phyloP scores from a whole-genome alignment of 2,113 vertebrate genomes.

The Indicator indicator region DNA sequence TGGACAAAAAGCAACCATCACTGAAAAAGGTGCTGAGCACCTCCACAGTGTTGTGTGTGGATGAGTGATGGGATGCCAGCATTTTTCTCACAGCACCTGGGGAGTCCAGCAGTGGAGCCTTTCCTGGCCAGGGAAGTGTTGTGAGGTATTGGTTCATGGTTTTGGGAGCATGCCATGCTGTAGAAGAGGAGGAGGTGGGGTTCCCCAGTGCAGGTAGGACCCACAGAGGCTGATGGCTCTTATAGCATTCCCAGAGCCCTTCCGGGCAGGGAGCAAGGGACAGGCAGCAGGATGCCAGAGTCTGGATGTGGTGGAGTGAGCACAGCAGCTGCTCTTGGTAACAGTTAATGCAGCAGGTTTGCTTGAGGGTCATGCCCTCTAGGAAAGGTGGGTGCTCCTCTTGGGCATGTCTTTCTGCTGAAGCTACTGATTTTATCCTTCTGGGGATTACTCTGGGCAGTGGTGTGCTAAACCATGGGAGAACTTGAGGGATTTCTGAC shows the following conservation, averaged over 20 bases:
- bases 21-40: neutral
- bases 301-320: neutral
- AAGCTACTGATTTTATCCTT: neutral
- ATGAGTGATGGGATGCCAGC: neutral
- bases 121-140: neutral
- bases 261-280: neutral
- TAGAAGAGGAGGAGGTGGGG: neutral
- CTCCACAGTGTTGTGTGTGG: rapidly evolving
- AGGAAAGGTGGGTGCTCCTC: rapidly evolving
- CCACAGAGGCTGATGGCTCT: neutral
- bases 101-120: neutral
- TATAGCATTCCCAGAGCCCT: neutral
- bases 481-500: neutral
- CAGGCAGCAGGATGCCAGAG: neutral
- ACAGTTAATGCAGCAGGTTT: neutral
- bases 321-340: rapidly evolving
- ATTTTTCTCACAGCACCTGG: neutral
- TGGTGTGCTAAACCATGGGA: neutral
- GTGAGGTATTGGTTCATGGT: rapidly evolving
- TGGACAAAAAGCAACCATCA: rapidly evolving
- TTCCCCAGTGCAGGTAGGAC: neutral
- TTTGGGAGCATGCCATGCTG: rapidly evolving
- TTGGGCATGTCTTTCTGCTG: neutral
- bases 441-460: neutral
- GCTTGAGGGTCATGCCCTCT: neutral